These are phyloP conservation scores for Ornithoptera alexandrae DNA, from an alignment of 2,888 invertebrate genomes.

Conservation along the genomic window DNA sequence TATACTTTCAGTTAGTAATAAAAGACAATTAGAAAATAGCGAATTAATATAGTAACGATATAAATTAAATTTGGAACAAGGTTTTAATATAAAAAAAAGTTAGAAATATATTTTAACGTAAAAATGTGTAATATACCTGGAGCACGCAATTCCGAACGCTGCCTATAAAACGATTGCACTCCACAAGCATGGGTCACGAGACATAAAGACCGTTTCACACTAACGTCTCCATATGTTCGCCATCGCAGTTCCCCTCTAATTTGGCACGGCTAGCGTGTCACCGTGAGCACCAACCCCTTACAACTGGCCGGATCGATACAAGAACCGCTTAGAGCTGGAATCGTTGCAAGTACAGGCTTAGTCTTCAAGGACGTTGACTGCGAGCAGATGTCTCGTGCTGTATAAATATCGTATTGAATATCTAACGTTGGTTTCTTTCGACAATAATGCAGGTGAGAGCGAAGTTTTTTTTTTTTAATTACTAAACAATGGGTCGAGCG, in stretches of 20 bases:
- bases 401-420: neutral
- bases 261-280: slow-evolving; percentile 62
- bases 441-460: too few species aligned
- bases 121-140: slow-evolving; percentile 14
- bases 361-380: slow-evolving; percentile 38
- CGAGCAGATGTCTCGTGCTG: slow-evolving; percentile 33
- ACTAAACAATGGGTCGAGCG: too few species aligned
- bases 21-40: neutral
- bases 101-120: neutral
- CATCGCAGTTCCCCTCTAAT: slow-evolving; percentile 48
- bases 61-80: slow-evolving; percentile 6
- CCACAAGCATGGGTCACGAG: slow-evolving; percentile 17
- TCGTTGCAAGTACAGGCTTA: slow-evolving; percentile 40
- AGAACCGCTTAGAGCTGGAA: slow-evolving; percentile 34
- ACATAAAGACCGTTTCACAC: slow-evolving; percentile 25
- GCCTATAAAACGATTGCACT: slow-evolving; percentile 3
- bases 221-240: slow-evolving; percentile 32
- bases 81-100: neutral
- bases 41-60: neutral
- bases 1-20: neutral
- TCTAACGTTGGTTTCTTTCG: neutral
- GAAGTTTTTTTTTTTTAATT: neutral
- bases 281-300: slow-evolving; percentile 45
- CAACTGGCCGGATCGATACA: slow-evolving; percentile 44
- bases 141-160: slow-evolving; percentile 18